Percentiles rank a stretch among this genome's conserved stretches.
phyloP scores from a whole-genome alignment of 2,113 vertebrate genomes.

The Pyxicephalus adspersus region DNA sequence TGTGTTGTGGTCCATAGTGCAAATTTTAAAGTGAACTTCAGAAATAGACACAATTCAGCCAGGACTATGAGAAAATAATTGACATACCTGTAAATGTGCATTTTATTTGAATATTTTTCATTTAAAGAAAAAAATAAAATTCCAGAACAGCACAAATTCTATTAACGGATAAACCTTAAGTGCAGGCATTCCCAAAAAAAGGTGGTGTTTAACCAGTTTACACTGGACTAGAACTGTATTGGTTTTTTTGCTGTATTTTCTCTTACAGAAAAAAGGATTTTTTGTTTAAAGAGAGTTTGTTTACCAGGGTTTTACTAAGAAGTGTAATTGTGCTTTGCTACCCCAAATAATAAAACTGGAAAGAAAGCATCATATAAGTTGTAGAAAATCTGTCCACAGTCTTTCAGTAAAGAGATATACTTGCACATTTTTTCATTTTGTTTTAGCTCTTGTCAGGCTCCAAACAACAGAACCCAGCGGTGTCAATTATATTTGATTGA shows the following conservation, averaged over 20 bases:
- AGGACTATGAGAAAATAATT: no score
- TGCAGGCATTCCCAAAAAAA: no score
- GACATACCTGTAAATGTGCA: no score
- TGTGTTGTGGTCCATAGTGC: no score
- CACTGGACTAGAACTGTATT: no score
- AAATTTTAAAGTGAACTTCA: conserved; percentile 8
- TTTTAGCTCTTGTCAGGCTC: conserved; percentile 96
- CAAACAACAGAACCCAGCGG: conserved; percentile 94
- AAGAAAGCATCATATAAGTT: conserved; percentile 78
- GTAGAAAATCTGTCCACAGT: conserved; percentile 82
- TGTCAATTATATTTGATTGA: conserved; percentile 99
- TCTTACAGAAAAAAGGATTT: not conserved
- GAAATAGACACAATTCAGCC: not conserved
- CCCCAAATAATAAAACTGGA: conserved; percentile 95
- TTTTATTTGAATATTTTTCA: no score
- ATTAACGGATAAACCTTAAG: no score
- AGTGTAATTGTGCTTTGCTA: conserved; percentile 77
- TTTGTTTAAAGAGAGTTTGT: no score
- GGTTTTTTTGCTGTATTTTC: not conserved
- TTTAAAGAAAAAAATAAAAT: no score
- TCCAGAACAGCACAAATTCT: no score
- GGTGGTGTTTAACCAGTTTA: no score
- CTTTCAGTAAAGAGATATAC: conserved; percentile 83
- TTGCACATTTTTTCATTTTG: conserved; percentile 82
- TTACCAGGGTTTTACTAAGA: not conserved